Percentiles rank a stretch among this genome's conserved stretches.
These are phyloP conservation scores for Eristalis tenax DNA, from an alignment of 2,888 invertebrate genomes.

Conservation along the genomic window DNA sequence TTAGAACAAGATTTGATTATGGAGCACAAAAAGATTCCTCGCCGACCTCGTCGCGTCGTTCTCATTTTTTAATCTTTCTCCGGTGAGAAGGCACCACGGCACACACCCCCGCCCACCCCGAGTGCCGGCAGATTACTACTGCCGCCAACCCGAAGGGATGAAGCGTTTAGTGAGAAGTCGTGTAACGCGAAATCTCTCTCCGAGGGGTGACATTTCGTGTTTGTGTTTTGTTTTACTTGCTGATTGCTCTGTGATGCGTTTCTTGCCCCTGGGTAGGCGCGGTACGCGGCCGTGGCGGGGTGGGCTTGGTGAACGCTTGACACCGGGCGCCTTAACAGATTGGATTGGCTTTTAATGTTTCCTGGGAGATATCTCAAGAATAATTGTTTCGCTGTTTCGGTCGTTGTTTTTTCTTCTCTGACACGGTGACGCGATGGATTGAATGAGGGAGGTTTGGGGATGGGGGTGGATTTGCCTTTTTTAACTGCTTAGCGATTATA, in stretches of 20 bases:
- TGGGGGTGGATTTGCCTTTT: background rate
- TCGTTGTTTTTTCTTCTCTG: background rate
- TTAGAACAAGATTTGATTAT: constrained; percentile 70
- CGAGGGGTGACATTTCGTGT: constrained; percentile 79
- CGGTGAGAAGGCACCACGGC: constrained; percentile 30
- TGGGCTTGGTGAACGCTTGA: constrained; percentile 59
- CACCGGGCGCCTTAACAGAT: constrained; percentile 79
- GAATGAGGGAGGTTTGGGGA: background rate
- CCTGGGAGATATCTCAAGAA: constrained; percentile 81
- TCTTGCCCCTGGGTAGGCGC: constrained; percentile 43
- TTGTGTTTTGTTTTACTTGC: constrained; percentile 73
- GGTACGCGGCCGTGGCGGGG: constrained; percentile 28
- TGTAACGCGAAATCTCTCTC: constrained; percentile 65
- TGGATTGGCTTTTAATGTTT: constrained; percentile 82
- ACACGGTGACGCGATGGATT: background rate
- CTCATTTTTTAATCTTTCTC: constrained; percentile 48
- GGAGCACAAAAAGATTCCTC: constrained; percentile 53
- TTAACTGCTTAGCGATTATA: constrained; percentile 71
- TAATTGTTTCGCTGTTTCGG: constrained; percentile 79
- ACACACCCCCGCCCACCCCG: constrained; percentile 13
- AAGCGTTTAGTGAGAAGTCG: constrained; percentile 66
- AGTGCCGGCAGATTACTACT: constrained; percentile 12
- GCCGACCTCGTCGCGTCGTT: constrained; percentile 24
- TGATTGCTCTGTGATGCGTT: constrained; percentile 69
- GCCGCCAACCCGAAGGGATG: constrained; percentile 58